phyloP scores from a whole-genome alignment of 2,113 vertebrate species.

The Tychaedon coryphoeus region DNA sequence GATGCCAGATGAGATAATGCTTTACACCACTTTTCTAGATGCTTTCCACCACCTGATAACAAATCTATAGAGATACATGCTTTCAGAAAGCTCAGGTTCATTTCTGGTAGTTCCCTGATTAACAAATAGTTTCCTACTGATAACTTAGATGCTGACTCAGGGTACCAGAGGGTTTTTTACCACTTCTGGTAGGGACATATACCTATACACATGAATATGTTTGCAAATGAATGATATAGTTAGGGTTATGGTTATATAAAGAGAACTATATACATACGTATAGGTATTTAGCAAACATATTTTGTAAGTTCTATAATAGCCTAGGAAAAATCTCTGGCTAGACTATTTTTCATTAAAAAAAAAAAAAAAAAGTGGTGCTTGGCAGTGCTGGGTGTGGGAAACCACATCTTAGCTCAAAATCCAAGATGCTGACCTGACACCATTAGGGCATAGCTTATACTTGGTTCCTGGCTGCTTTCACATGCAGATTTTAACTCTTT shows the following conservation, averaged over 20 bases:
- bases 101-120: not conserved
- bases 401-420: conserved; percentile 32
- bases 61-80: not conserved
- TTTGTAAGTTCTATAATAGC: conserved; percentile 9
- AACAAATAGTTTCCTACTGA: not conserved
- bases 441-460: not conserved
- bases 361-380: not conserved
- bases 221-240: not conserved
- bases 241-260: not conserved
- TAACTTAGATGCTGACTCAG: not conserved
- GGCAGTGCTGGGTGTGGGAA: conserved; percentile 36
- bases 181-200: not conserved
- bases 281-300: not conserved
- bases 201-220: not conserved
- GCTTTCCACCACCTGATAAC: not conserved
- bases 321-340: not conserved
- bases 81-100: conserved; percentile 3
- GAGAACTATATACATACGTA: not conserved
- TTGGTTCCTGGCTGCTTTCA: not conserved
- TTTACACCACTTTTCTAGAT: too few species aligned
- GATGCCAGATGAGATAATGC: not conserved
- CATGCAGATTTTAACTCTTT: conserved; percentile 59
- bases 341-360: not conserved
- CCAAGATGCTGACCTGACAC: conserved; percentile 70
- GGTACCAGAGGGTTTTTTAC: not conserved